These are phyloP conservation scores for Choloepus didactylus DNA, from an alignment of 2,797 vertebrate species.

Conservation along the genomic window DNA sequence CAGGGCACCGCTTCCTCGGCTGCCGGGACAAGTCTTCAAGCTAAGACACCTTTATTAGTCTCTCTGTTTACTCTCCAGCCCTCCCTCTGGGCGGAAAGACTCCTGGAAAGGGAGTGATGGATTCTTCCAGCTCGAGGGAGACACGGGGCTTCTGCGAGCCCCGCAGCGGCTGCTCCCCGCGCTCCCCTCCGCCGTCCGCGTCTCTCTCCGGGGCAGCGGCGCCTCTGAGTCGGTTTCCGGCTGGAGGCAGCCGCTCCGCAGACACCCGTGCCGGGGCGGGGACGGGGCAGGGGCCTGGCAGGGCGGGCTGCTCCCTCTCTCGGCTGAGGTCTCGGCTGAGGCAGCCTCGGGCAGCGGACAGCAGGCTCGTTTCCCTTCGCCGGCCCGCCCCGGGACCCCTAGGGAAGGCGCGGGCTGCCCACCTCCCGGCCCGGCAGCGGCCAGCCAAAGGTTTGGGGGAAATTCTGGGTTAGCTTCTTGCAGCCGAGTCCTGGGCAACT, in stretches of 20 bases:
- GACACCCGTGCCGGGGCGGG: not conserved
- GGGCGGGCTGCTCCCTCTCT: rapidly evolving
- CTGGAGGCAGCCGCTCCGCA: not conserved
- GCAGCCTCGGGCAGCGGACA: no score
- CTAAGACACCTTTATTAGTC: not conserved
- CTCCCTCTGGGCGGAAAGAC: not conserved
- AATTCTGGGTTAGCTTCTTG: not conserved
- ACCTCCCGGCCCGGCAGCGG: no score
- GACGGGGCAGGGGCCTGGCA: not conserved
- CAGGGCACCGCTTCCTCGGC: not conserved
- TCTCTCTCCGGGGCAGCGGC: not conserved
- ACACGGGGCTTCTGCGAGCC: not conserved
- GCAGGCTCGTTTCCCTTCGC: not conserved
- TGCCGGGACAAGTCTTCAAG: not conserved
- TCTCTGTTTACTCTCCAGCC: not conserved
- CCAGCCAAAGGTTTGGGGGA: not conserved
- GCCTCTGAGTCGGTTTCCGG: not conserved
- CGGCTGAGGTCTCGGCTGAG: not conserved
- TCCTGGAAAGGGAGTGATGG: not conserved
- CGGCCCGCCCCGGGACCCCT: not conserved
- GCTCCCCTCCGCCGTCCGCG: not conserved
- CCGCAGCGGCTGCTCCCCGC: not conserved
- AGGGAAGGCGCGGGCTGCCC: not conserved
- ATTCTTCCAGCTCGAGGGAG: not conserved
- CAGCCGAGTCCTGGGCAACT: not conserved